phyloP scores from a whole-genome alignment of 2,113 vertebrate species.

The Charina bottae region DNA sequence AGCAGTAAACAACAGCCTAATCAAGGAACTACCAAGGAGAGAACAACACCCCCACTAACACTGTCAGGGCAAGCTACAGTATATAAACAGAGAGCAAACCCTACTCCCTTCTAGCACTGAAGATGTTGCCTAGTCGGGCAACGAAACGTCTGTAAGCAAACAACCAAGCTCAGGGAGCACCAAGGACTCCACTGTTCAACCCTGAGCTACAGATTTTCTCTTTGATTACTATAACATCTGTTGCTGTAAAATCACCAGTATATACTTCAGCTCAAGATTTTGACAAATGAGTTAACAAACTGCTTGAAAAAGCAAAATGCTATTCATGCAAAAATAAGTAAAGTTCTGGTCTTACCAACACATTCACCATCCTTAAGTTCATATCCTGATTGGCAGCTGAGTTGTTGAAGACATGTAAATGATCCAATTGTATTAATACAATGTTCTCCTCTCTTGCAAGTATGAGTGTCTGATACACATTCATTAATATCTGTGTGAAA shows the following conservation, averaged over 20 bases:
- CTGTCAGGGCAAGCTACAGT: too few species aligned
- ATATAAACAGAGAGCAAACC: too few species aligned
- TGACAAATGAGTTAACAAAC: background rate
- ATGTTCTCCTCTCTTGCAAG: slow-evolving; percentile 80
- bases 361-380: slow-evolving; percentile 79
- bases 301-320: background rate
- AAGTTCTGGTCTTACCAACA: slow-evolving; percentile 74
- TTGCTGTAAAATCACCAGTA: background rate
- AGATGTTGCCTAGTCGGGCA: too few species aligned
- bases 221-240: background rate
- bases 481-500: slow-evolving; percentile 87
- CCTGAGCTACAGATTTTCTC: too few species aligned
- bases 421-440: slow-evolving; percentile 89
- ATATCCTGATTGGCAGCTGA: slow-evolving; percentile 83
- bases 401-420: slow-evolving; percentile 82
- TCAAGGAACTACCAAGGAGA: too few species aligned
- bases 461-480: slow-evolving; percentile 82
- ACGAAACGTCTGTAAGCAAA: too few species aligned
- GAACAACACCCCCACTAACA: too few species aligned
- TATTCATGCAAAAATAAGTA: background rate
- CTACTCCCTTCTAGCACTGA: too few species aligned
- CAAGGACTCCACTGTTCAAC: too few species aligned
- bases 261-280: background rate
- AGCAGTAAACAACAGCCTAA: too few species aligned
- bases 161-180: too few species aligned